These are phyloP conservation scores for Falco novaeseelandiae DNA, from an alignment of 2,797 vertebrate genomes.

Conservation along the genomic window DNA sequence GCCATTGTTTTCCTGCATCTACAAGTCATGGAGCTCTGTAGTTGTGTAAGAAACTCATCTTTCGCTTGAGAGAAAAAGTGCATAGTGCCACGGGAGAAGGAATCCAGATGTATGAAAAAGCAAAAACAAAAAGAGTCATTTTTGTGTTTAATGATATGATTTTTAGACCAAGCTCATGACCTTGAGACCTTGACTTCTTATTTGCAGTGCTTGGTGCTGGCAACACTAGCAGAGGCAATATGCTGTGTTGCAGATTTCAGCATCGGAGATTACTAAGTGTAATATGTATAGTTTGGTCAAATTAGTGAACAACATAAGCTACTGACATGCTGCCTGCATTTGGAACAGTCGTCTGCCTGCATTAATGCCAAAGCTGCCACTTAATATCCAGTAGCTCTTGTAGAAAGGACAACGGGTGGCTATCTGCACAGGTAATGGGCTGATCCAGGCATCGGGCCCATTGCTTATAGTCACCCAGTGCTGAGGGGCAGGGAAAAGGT, in stretches of 20 bases:
- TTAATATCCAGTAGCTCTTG: background rate
- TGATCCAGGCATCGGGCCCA: background rate
- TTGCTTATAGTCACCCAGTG: fast-evolving
- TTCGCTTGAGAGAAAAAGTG: background rate
- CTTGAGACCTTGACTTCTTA: background rate
- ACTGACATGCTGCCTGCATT: background rate
- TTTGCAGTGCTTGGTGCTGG: background rate
- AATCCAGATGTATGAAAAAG: background rate
- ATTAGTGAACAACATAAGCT: background rate
- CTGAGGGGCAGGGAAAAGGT: background rate
- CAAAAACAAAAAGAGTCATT: background rate
- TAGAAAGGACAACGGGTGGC: fast-evolving
- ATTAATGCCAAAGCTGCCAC: background rate
- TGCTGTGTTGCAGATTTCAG: background rate
- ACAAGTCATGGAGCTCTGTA: background rate
- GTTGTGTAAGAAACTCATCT: background rate
- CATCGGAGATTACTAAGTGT: background rate
- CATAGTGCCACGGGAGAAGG: background rate
- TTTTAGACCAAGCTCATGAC: background rate
- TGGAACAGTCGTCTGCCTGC: background rate
- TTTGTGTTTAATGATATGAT: background rate
- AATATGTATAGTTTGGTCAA: background rate
- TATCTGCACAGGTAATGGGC: background rate
- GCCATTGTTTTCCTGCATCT: background rate
- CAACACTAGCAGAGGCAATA: background rate